Evolutionary conservation across 2,797 vertebrate genomes (phyloP).

Genomic region (Anomalospiza imberbis): DNA sequence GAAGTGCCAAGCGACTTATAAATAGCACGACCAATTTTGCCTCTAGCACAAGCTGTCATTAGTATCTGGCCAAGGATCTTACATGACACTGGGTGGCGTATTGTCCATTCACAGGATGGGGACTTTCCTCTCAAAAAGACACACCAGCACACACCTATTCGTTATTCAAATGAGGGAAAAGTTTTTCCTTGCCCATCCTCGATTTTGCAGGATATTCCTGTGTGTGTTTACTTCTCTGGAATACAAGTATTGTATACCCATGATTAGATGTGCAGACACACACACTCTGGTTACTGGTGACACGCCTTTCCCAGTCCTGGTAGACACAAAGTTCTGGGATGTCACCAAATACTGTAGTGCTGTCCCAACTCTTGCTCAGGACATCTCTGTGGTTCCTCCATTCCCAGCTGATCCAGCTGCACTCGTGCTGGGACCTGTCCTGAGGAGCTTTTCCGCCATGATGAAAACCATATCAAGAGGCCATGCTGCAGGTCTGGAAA

Average conservation of each 20-base stretch:
- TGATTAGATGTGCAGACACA: not conserved
- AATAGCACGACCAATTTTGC: not conserved
- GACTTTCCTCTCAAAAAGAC: not conserved
- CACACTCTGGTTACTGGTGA: not conserved
- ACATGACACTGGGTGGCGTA: not conserved
- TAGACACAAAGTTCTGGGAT: not conserved
- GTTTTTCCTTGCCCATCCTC: not conserved
- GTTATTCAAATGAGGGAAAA: not conserved
- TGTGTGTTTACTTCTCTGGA: not conserved
- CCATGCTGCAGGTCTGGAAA: not conserved
- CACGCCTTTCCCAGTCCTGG: accelerated
- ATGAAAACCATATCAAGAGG: accelerated
- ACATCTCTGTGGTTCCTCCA: not conserved
- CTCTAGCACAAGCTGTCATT: not conserved
- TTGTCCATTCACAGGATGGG: not conserved
- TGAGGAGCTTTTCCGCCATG: not conserved
- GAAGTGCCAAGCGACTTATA: not conserved
- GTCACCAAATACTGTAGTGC: not conserved
- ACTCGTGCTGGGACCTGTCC: not conserved
- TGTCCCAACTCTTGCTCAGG: not conserved
- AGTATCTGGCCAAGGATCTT: not conserved
- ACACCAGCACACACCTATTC: not conserved
- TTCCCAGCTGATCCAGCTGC: not conserved
- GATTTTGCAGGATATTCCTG: not conserved
- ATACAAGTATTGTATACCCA: not conserved